These are phyloP conservation scores for Volucella bombylans DNA, from an alignment of 2,888 invertebrate genomes.

Conservation along the genomic window DNA sequence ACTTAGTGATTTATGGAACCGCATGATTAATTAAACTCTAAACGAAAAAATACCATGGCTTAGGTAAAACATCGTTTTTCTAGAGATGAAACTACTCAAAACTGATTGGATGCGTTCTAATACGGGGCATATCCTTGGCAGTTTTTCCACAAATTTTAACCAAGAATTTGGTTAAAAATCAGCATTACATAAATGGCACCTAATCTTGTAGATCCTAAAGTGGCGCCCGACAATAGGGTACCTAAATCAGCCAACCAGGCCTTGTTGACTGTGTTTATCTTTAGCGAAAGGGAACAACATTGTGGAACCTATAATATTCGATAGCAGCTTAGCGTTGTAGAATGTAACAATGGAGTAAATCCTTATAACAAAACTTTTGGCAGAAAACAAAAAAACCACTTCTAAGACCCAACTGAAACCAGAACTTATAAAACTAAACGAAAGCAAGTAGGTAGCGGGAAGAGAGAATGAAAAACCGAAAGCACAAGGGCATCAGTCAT, in stretches of 20 bases:
- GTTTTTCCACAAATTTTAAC: background rate
- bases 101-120: slow-evolving; percentile 21
- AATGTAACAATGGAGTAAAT: slow-evolving; percentile 61
- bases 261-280: slow-evolving; percentile 34
- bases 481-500: slow-evolving; percentile 67
- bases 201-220: background rate
- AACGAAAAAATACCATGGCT: slow-evolving; percentile 7
- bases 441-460: slow-evolving; percentile 19
- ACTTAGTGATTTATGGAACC: slow-evolving; percentile 44
- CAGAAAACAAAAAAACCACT: slow-evolving; percentile 20
- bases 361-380: slow-evolving; percentile 2
- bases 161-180: slow-evolving; percentile 6
- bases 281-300: background rate
- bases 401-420: slow-evolving; percentile 25
- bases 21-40: slow-evolving; percentile 47
- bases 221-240: slow-evolving; percentile 46
- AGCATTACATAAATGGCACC: slow-evolving; percentile 37
- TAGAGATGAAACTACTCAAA: background rate
- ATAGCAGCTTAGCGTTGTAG: slow-evolving; percentile 56
- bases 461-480: background rate
- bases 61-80: background rate
- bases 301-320: slow-evolving; percentile 42
- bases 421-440: slow-evolving; percentile 54
- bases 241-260: slow-evolving; percentile 55
- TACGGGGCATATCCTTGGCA: background rate